Conservation (phyloP, 1,140 invertebrate genomes). For the Drosophila aff. region DNA sequence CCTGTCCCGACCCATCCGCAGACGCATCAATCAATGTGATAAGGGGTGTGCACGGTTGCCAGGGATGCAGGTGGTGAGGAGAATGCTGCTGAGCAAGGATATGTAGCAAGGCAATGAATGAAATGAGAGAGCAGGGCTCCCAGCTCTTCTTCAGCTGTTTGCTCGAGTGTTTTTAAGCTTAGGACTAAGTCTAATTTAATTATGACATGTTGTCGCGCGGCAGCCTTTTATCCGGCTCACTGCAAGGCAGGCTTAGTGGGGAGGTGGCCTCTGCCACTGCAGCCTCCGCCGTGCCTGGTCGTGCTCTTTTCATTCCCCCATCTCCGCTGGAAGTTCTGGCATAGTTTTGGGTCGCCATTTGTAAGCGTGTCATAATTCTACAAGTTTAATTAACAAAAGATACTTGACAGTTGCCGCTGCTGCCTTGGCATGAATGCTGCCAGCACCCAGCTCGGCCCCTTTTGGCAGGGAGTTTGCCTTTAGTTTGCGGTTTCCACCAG, state of each 20-base stretch:
- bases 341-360: slow-evolving; percentile 70
- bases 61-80: not conserved
- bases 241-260: slow-evolving; percentile 37
- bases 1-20: slow-evolving; percentile 13
- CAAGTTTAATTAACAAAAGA: slow-evolving; percentile 84
- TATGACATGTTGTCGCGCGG: slow-evolving; percentile 75
- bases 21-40: slow-evolving; percentile 34
- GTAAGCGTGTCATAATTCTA: slow-evolving; percentile 79
- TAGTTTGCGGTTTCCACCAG: slow-evolving; percentile 34
- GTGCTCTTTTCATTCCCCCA: not conserved
- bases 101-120: not conserved
- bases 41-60: slow-evolving; percentile 1
- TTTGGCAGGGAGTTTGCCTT: slow-evolving; percentile 32
- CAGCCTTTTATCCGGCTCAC: slow-evolving; percentile 54
- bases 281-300: not conserved
- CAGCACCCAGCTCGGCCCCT: not conserved
- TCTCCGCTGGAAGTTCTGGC: too few species aligned
- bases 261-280: not conserved
- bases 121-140: not conserved
- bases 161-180: slow-evolving; percentile 74
- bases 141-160: slow-evolving; percentile 47
- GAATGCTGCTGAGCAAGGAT: not conserved
- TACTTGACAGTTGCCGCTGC: slow-evolving; percentile 75
- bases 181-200: slow-evolving; percentile 82
- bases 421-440: slow-evolving; percentile 63